Evolutionary conservation across 2,797 vertebrate genomes (phyloP).

Genomic region (Peromyscus aztecus): DNA sequence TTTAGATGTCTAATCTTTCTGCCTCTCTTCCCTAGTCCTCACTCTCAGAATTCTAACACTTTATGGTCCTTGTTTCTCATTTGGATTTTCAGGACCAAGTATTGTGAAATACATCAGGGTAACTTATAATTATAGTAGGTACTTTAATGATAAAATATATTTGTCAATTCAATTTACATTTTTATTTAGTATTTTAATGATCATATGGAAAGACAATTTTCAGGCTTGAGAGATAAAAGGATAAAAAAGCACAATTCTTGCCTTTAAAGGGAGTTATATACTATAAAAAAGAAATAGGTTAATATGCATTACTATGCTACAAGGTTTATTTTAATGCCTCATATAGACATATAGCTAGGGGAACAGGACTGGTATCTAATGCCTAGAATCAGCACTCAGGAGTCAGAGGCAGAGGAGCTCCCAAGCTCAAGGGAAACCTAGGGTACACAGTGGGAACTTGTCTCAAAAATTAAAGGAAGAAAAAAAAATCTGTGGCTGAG

Average conservation of each 20-base stretch:
- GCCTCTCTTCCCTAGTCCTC: neutral
- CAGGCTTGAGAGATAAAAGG: neutral
- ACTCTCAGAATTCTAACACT: neutral
- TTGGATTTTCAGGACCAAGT: neutral
- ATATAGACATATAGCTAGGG: neutral
- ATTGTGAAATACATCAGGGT: neutral
- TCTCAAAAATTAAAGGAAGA: neutral
- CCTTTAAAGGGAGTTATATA: neutral
- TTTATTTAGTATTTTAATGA: neutral
- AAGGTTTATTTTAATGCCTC: neutral
- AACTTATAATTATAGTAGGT: neutral
- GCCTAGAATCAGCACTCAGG: neutral
- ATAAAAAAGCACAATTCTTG: constrained; percentile 13
- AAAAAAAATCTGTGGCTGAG: neutral
- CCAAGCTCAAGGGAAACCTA: neutral
- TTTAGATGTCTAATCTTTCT: neutral
- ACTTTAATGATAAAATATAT: neutral
- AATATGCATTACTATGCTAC: neutral
- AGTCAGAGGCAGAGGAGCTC: neutral
- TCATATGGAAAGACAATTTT: neutral
- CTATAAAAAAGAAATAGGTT: neutral
- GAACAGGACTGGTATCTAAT: neutral
- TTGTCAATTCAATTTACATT: constrained; percentile 16
- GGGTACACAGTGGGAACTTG: neutral
- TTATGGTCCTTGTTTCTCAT: neutral